Base-by-base conservation (phyloP, 2,113 vertebrate genomes). In the Aspiorhynchus laticeps region DNA sequence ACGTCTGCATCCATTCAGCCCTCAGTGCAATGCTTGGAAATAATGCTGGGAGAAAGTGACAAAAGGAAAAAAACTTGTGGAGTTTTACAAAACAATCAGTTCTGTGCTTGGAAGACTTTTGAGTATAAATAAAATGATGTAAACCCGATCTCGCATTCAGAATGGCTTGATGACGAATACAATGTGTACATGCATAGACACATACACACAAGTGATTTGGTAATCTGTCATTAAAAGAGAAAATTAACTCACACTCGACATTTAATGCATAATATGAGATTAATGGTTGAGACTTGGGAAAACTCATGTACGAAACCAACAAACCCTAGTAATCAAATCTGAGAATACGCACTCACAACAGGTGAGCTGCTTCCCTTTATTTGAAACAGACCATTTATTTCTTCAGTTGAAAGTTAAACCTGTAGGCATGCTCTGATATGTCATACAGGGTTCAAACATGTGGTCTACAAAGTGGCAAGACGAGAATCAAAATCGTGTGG, bases 241-340 rank as follows among this genome's bases (percentile, higher is more conserved):
- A 83, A 69, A 51, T 71, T 0, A 71, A 67, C 14, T 80, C 21
- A 41, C 31, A n/a, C 48, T 65, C n/a, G 1, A 82, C 59, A 82
- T 43, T 21, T 82, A 46, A 67, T 82, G 59, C 81, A 71, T 71
- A 69, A 83, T 51, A 83, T 75, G 48, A 48, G 12, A 74, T 81
- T 36, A 38, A 81, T 56, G 26, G 51, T 33, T 21, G 38, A 69
- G 46, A 78, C 26, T 11, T 26, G 38, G 24, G 26, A 48, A 77
- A 51, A 51, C 48, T 51, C 0, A 5, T n/a, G 63, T 82, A 65
- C 2, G n/a, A 46, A 67, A 82, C 80, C 38, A 31, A 80, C 31
- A 83, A 83, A 87, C 77, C 86, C 89, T 83, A 88, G 88, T 90
- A 87, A 88, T 28, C 87, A 88, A 63, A 84, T 80, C 71, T 80